Percentiles rank a stretch among this genome's conserved stretches.
phyloP scores from a whole-genome alignment of 1,140 invertebrate genomes.

The Geopemphigus sp. region DNA sequence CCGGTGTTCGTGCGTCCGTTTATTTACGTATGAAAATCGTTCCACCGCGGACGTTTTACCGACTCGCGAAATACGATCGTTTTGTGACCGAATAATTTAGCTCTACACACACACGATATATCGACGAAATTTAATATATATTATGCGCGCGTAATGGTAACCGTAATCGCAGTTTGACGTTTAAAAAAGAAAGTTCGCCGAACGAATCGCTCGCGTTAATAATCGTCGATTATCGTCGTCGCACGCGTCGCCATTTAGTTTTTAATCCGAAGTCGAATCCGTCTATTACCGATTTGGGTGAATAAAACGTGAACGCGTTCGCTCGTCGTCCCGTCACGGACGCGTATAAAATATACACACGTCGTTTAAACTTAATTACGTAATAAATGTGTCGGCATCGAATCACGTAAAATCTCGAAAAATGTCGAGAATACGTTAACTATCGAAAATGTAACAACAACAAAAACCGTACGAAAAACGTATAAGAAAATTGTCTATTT shows the following conservation, averaged over 20 bases:
- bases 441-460: too few relatives aligned
- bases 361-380: too few relatives aligned
- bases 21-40: not conserved
- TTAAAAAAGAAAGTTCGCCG: slow-evolving; percentile 1
- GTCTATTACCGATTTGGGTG: too few relatives aligned
- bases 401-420: not conserved
- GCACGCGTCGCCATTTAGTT: not conserved
- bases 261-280: too few relatives aligned
- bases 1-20: not conserved
- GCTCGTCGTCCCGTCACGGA: too few relatives aligned
- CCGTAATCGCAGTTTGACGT: not conserved
- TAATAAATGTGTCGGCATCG: too few relatives aligned
- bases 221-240: not conserved
- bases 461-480: too few relatives aligned
- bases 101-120: not conserved
- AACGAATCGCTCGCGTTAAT: not conserved
- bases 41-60: not conserved
- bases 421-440: not conserved
- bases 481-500: too few relatives aligned
- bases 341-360: too few relatives aligned
- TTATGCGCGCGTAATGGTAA: too few relatives aligned
- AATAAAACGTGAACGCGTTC: too few relatives aligned
- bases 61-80: not conserved
- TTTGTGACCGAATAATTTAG: not conserved
- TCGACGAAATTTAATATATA: not conserved